These are phyloP conservation scores for Varanus salvator DNA, from an alignment of 2,113 vertebrate species.

Conservation along the genomic window DNA sequence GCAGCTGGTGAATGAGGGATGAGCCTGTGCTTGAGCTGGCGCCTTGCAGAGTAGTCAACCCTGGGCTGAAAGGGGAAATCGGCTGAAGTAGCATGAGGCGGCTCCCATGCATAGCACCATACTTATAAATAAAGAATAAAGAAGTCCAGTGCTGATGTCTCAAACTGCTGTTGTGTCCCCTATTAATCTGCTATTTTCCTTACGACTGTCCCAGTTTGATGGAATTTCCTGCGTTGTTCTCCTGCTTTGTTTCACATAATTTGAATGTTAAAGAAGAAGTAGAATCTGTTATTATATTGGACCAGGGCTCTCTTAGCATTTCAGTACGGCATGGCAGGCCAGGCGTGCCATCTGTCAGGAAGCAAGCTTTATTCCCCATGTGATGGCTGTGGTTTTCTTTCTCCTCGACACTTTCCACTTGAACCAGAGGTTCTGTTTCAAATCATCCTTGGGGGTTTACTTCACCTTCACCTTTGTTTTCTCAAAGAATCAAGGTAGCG, in stretches of 20 bases:
- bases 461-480: background rate
- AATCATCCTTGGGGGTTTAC: background rate
- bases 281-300: background rate
- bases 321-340: background rate
- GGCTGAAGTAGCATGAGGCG: background rate
- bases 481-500: constrained; percentile 20
- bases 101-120: background rate
- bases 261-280: background rate
- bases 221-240: background rate
- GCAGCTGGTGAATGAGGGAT: too few species aligned
- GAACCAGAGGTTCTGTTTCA: constrained; percentile 1
- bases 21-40: too few species aligned
- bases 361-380: accelerated
- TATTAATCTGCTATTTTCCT: background rate
- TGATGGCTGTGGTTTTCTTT: background rate
- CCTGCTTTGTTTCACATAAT: background rate
- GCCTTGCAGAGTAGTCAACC: background rate
- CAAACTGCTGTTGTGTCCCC: background rate
- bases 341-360: background rate
- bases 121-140: background rate
- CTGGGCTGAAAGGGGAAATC: background rate
- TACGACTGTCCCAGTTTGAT: background rate
- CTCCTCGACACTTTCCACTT: background rate
- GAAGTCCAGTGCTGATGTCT: background rate
- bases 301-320: background rate